Evolutionary conservation across 2,888 invertebrate genomes (phyloP), one percentile per base, ranked within the genome.

Genomic region (Nesidiocoris tenuis): DNA sequence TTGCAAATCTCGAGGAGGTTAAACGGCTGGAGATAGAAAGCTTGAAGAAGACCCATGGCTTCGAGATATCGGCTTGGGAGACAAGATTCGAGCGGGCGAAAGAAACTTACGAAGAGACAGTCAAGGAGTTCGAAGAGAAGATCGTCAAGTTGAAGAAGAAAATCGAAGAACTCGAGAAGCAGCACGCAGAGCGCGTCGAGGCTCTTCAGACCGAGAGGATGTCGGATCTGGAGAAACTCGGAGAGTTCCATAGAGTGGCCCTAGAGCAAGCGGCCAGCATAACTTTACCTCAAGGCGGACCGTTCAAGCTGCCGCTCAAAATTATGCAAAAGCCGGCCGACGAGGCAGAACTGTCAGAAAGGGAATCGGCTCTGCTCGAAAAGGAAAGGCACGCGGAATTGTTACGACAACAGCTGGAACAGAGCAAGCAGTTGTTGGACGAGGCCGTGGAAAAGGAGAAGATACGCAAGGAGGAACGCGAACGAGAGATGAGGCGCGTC

Each of bases 371-470:
- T 17, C 71, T 79, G 16, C 19, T 79, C 17, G 76, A 78, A 61
- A 79, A 77, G 77, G 79, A 79, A 67, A 78, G 68, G 61, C 78
- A 79, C 67, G 21, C 79, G 18, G 75, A 78, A 77, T 75, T 76
- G 12, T 22, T 78, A 17, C 74, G 74, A 23, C 74, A 76, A 7
- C 61, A 25, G 54, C 55, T 78, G 24, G 74, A 76, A 54, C 17
- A 56, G 17, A 65, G 65, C 5, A 74, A 22, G 54, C 56, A 24
- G 61, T 61, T 75, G 23, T 21, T 77, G 23, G 78, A 78, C 16
- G 78, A 77, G 61, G 72, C 72, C 0, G 23, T 56, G 2, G 77
- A 79, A 61, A 75, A 61, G 57, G 77, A 76, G 12, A 77, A 75
- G 57, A 64, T 72, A 0, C 39, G 39, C 22, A 70, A 70, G 64